phyloP scores from a whole-genome alignment of 1,140 invertebrate genomes.

The Drosophila equinoxialis region DNA sequence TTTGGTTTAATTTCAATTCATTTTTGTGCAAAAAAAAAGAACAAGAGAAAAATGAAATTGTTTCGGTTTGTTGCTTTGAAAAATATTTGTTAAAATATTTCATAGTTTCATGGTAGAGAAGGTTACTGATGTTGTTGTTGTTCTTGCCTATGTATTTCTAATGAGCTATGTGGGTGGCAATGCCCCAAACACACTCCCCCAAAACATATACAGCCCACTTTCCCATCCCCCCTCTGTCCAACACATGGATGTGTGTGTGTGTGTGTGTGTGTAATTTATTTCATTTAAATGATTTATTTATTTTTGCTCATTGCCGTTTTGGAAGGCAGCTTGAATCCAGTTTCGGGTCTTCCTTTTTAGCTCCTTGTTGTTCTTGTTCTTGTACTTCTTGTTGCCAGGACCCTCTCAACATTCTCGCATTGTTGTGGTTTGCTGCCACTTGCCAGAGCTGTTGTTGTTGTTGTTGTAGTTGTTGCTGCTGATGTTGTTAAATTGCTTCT shows the following conservation, averaged over 20 bases:
- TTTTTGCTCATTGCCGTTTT: conserved; percentile 74
- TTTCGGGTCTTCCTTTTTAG: neutral
- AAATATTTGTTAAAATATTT: conserved; percentile 36
- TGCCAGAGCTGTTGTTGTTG: conserved; percentile 24
- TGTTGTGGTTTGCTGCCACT: conserved; percentile 42
- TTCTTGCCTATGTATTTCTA: conserved; percentile 70
- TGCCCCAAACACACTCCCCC: neutral
- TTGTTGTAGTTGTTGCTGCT: conserved; percentile 46
- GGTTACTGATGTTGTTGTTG: conserved; percentile 45
- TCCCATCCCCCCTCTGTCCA: neutral
- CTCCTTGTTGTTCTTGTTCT: conserved; percentile 2
- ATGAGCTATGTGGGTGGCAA: conserved; percentile 66
- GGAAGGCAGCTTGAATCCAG: conserved; percentile 24
- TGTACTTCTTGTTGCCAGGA: neutral
- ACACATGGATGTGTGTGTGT: conserved; percentile 6
- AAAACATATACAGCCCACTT: too few relatives aligned
- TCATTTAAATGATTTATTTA: conserved; percentile 81
- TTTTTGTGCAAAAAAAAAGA: too few relatives aligned
- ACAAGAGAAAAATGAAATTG: conserved; percentile 6
- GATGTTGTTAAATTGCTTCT: conserved; percentile 71
- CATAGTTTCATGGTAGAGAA: neutral
- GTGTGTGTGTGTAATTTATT: conserved; percentile 58
- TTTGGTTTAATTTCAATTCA: conserved; percentile 51
- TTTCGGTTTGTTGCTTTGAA: conserved; percentile 29
- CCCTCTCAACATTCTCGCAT: conserved; percentile 26